Conservation (phyloP, 2,113 vertebrate species). For the Dipodomys ordii region DNA sequence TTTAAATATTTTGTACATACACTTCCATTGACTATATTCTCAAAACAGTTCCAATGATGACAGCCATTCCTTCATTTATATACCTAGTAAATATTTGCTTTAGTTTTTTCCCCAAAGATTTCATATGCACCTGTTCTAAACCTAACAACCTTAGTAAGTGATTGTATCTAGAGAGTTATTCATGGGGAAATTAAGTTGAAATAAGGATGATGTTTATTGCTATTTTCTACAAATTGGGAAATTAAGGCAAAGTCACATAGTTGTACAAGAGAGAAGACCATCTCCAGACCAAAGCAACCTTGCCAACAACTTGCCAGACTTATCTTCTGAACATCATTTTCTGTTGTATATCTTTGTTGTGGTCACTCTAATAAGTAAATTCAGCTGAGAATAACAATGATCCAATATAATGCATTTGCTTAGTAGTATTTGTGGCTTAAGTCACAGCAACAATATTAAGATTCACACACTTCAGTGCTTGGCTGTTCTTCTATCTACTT, state of each 20-base stretch:
- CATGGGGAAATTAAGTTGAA: conserved; percentile 7
- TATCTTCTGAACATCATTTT: neutral
- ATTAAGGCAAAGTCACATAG: neutral
- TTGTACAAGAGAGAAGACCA: neutral
- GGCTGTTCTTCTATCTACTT: neutral
- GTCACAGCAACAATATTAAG: neutral
- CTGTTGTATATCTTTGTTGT: neutral
- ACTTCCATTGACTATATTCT: neutral
- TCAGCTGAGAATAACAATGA: neutral
- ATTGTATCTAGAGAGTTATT: neutral
- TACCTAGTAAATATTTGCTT: neutral
- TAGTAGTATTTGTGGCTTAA: neutral
- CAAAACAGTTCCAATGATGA: neutral
- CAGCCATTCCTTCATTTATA: neutral
- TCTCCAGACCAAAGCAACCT: neutral
- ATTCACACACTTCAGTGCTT: neutral
- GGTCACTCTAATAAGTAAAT: neutral
- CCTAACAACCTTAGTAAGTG: neutral
- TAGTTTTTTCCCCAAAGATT: neutral
- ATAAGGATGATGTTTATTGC: neutral
- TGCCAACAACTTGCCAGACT: neutral
- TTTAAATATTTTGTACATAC: neutral
- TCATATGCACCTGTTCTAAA: neutral
- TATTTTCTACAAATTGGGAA: neutral
- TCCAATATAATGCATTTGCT: neutral